These are phyloP conservation scores for Tupaia chinensis DNA, from an alignment of 2,113 vertebrate genomes.

Conservation along the genomic window DNA sequence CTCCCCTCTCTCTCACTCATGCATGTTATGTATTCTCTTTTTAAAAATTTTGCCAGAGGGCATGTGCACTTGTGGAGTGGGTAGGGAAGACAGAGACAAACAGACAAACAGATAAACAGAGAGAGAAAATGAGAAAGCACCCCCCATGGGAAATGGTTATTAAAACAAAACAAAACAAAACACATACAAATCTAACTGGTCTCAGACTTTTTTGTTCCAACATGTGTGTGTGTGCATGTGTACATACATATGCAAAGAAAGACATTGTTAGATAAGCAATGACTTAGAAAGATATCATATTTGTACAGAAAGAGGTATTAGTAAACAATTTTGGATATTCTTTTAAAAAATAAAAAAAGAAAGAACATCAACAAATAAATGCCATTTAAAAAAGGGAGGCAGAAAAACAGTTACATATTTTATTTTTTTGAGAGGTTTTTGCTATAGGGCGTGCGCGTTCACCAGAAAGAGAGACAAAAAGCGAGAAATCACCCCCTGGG, in stretches of 20 bases:
- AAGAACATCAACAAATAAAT: constrained; percentile 10
- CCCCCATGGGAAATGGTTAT: too few relatives aligned
- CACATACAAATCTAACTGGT: not conserved
- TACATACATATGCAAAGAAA: not conserved
- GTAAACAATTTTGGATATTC: not conserved
- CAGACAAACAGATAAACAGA: too few relatives aligned
- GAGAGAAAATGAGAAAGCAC: too few relatives aligned
- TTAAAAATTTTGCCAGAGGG: too few relatives aligned
- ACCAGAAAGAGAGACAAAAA: too few relatives aligned
- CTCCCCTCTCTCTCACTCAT: too few relatives aligned
- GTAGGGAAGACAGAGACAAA: too few relatives aligned
- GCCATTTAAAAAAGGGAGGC: not conserved
- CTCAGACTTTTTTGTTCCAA: not conserved
- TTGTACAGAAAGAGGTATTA: not conserved
- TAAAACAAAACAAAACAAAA: not conserved
- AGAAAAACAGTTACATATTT: not conserved
- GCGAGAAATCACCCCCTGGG: too few relatives aligned
- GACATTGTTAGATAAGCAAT: constrained; percentile 14
- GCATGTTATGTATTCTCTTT: too few relatives aligned
- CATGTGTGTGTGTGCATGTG: not conserved
- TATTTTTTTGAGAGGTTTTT: too few relatives aligned
- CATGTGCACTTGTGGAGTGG: too few relatives aligned
- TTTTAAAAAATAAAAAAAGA: not conserved
- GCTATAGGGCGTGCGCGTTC: too few relatives aligned
- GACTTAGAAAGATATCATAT: constrained; percentile 34